Conservation (phyloP, 1,140 invertebrate genomes). For the Bombyx mandarina region DNA sequence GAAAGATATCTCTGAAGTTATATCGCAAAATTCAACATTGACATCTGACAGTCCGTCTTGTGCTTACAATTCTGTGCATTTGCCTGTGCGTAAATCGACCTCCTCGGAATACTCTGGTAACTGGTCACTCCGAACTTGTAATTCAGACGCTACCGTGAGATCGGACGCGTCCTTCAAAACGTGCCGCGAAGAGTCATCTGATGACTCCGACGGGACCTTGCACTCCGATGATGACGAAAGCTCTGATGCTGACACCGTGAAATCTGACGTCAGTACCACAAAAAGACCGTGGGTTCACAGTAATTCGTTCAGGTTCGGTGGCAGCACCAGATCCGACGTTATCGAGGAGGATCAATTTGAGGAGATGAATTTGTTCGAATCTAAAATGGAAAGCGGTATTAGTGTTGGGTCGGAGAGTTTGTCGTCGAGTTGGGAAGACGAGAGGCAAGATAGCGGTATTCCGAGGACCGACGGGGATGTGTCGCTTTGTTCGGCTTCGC, state of each 20-base stretch:
- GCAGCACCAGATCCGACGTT: constrained; percentile 25
- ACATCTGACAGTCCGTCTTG: constrained; percentile 39
- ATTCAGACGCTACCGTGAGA: constrained; percentile 54
- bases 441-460: constrained; percentile 34
- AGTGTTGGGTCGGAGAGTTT: constrained; percentile 38
- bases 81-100: constrained; percentile 43
- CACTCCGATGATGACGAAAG: constrained; percentile 46
- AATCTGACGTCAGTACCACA: constrained; percentile 47
- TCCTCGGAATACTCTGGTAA: constrained; percentile 62
- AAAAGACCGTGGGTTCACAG: constrained; percentile 60
- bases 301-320: constrained; percentile 53
- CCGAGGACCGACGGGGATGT: constrained; percentile 41
- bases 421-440: constrained; percentile 43
- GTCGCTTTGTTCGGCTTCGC: constrained; percentile 61
- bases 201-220: constrained; percentile 47
- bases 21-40: constrained; percentile 50
- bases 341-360: constrained; percentile 32
- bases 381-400: constrained; percentile 52
- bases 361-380: constrained; percentile 25
- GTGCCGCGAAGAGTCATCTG: constrained; percentile 54
- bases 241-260: constrained; percentile 56
- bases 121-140: constrained; percentile 55
- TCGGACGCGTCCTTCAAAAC: constrained; percentile 57
- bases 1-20: constrained; percentile 57
- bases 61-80: constrained; percentile 46